Base-by-base conservation (phyloP, 2,888 invertebrate genomes). In the Phoenoteleia sp. region DNA sequence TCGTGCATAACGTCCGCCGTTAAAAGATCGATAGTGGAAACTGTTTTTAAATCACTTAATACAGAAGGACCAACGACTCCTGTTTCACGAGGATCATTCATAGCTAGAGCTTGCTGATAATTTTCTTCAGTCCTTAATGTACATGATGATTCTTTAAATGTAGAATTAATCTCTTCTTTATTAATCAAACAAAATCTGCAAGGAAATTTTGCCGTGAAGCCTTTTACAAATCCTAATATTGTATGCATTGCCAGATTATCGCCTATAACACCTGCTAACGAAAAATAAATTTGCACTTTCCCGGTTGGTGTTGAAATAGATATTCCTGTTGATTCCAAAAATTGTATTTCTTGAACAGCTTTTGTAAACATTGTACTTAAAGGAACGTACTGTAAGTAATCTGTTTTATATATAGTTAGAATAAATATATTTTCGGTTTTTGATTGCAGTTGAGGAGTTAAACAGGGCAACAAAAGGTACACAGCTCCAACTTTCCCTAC, bases 181-280 rank as follows among this genome's bases (percentile, higher is more conserved):
- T 42, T 52, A 17, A 49, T 84, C 11, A 62, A 42, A 49, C 83
- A 87, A 74, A 83, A 76, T 49, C 72, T 67, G 45, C 86, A 85
- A n/a, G 77, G 66, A 54, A 45, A 77, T 17, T 83, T 83, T 15
- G 85, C 54, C 33, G 76, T 71, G 52, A 86, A 87, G 66, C 85
- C 60, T 67, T 69, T 47, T 1, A 76, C 42, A 19, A 86, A 86
- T 9, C 81, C 83, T 23, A 86, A 58, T 6, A 87, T 54, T 3
- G 81, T 62, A 45, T 87, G 75, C 11, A 81, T 42, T 17, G 76
- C 87, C 3, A 86, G 69, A 67, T 87, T 87, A 42, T 87, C 83
- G 4, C 86, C 84, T 33, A 83, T 81, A 11, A 87, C 9, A 15
- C 25, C 25, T 42, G 11, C 27, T 5, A 45, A 33, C 6, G 15